phyloP scores from a whole-genome alignment of 2,113 vertebrate species.

The Saccopteryx bilineata region DNA sequence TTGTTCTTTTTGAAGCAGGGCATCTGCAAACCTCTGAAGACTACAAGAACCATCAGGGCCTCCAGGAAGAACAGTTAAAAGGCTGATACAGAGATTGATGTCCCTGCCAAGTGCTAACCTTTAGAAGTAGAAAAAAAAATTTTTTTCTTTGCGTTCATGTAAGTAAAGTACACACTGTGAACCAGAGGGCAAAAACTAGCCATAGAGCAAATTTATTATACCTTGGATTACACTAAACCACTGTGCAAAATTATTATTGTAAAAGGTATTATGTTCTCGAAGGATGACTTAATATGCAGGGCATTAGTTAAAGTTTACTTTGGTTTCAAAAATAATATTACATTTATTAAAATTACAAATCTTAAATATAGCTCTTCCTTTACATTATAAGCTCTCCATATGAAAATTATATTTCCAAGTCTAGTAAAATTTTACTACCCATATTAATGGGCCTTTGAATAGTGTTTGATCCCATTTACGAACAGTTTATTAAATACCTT shows the following conservation, averaged over 20 bases:
- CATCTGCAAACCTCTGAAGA: not conserved
- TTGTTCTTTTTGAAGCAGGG: not conserved
- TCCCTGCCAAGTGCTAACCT: not conserved
- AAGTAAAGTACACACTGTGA: not conserved
- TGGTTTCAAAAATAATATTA: constrained; percentile 69
- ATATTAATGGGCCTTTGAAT: constrained; percentile 50
- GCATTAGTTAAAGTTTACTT: constrained; percentile 56
- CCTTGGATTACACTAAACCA: not conserved
- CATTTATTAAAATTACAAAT: constrained; percentile 73
- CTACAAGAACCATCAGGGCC: not conserved
- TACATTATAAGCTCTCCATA: constrained; percentile 53
- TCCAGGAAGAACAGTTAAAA: not conserved
- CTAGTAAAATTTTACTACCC: constrained; percentile 56
- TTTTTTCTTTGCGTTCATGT: not conserved
- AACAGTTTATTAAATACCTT: constrained; percentile 71
- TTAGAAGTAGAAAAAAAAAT: not conserved
- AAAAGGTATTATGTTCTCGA: constrained; percentile 54
- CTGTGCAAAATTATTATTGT: constrained; percentile 28
- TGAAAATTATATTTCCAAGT: constrained; percentile 71
- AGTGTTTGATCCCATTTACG: constrained; percentile 61
- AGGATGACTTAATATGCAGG: constrained; percentile 23
- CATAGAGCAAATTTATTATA: not conserved
- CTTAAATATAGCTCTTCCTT: constrained; percentile 43
- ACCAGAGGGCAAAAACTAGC: not conserved
- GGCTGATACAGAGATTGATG: fast-evolving